Base-by-base conservation (phyloP, 1,140 invertebrate species). In the Drosophila pandora region DNA sequence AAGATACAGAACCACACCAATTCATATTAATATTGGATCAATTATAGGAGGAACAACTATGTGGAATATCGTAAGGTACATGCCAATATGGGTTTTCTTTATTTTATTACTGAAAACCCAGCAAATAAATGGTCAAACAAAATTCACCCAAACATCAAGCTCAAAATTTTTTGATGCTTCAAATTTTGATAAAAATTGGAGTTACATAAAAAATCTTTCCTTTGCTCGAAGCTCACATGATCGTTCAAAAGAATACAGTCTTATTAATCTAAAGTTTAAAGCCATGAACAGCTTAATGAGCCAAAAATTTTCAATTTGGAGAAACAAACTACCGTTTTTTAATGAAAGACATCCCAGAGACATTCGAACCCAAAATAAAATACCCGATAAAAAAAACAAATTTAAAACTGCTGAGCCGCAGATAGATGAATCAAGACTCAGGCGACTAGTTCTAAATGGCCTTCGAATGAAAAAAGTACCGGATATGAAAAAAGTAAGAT, bases 401-500 rank as follows among this genome's bases (percentile, higher is more conserved):
- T 25, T 13, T 49, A 28, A 57, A 7, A 45, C 25, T 2, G 25
- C 17, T 6, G 7, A 2, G 23, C 34, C n/a, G 22, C 48, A 48
- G 48, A 48, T 69, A 30, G 70, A 90, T 68, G 68, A 76, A 45
- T 25, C 43, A 2, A 82, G 72, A 47, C 65, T 90, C 8, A 76
- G 50, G 8, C 59, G 78, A 48, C 55, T 90, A 32, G 61, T 90
- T 65, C 69, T 90, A 62, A 61, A 69, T 21, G 89, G 88, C 17
- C 78, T 90, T 41, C 79, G 89, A 25, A 53, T 90, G 23, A 76
- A 79, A 25, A 78, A 76, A 48, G 28, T 85, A 13, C 88, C 88
- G 32, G 84, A 90, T 56, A 90, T 90, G 80, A 72, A 49, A 23
- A 90, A 89, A 73, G 88, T 90, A 37, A 76, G 75, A 17, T 43